Base-by-base conservation (phyloP, 2,888 invertebrate genomes). In the Altica lythri region DNA sequence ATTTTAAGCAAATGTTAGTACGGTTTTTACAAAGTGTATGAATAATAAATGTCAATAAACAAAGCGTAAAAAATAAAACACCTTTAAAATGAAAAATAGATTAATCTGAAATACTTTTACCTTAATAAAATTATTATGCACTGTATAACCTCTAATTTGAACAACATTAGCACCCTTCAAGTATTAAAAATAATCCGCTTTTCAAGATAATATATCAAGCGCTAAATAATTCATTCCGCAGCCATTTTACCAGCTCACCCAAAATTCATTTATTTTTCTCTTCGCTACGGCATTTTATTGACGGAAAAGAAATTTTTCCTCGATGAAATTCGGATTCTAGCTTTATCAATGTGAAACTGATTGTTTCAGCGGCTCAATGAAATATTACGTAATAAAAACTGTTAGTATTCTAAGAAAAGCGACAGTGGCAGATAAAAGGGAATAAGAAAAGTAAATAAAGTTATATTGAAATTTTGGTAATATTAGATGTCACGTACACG, bases 181-280 rank as follows among this genome's bases (percentile, higher is more conserved):
- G 17, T 42, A 27, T 17, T 27, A n/a, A 42, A 42, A 42, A 42
- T 42, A 25, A 27, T 42, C 13, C 40, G 12, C 14, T 42, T 42
- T 16, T 27, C 13, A 4, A 42, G 42, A 42, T 42, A 25, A 27
- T 42, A 27, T 22, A 27, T 42, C 42, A 42, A 42, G n/a, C 42
- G 42, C 27, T 42, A 42, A 42, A 42, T 42, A 42, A 42, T 42
- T 42, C 42, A 42, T 42, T 27, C 27, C n/a, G 25, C 27, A 18
- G 19, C 38, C 19, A 27, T 42, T 27, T 42, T 42, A 14, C 42
- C 42, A 27, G 2, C 42, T 42, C 42, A 42, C 27, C 25, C 27
- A 14, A 42, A 16, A 42, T 42, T 42, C 42, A 42, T 42, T 42
- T 27, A 42, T 42, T 42, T 42, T 27, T 22, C 38, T 30, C 12